Conservation (phyloP, 2,888 invertebrate species). For the Acanthoscelides obtectus region DNA sequence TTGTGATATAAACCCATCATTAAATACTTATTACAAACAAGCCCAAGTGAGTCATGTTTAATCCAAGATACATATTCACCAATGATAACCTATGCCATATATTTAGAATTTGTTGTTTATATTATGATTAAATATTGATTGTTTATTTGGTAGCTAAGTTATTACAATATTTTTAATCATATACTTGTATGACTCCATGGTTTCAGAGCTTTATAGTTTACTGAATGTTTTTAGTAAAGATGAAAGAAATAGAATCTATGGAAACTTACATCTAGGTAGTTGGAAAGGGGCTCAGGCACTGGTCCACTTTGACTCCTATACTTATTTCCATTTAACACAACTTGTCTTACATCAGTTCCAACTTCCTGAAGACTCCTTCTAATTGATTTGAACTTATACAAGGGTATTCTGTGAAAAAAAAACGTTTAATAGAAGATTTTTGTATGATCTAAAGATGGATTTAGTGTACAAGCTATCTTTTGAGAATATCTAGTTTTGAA, state of each 20-base stretch:
- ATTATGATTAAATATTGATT: not conserved
- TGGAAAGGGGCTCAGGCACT: slow-evolving; percentile 82
- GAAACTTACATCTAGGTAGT: slow-evolving; percentile 79
- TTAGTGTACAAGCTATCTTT: too few relatives aligned
- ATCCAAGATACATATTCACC: not conserved
- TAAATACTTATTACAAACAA: not conserved
- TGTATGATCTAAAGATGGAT: too few relatives aligned
- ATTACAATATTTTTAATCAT: too few relatives aligned
- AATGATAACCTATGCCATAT: not conserved
- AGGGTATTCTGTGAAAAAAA: slow-evolving; percentile 58
- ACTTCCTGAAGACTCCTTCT: slow-evolving; percentile 70
- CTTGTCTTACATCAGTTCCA: slow-evolving; percentile 57
- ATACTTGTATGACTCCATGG: too few relatives aligned
- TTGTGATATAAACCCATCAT: not conserved
- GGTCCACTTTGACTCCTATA: slow-evolving; percentile 35
- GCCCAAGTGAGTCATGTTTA: not conserved
- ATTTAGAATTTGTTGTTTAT: not conserved
- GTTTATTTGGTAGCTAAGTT: not conserved
- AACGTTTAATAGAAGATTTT: slow-evolving; percentile 18
- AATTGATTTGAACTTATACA: slow-evolving; percentile 66
- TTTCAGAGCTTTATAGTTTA: too few relatives aligned
- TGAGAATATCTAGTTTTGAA: too few relatives aligned
- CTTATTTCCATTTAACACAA: slow-evolving; percentile 32
- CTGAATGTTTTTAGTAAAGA: too few relatives aligned
- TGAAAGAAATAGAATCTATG: too few relatives aligned